Evolutionary conservation across 2,888 invertebrate species (phyloP).

Genomic region (Ophion costatus): DNA sequence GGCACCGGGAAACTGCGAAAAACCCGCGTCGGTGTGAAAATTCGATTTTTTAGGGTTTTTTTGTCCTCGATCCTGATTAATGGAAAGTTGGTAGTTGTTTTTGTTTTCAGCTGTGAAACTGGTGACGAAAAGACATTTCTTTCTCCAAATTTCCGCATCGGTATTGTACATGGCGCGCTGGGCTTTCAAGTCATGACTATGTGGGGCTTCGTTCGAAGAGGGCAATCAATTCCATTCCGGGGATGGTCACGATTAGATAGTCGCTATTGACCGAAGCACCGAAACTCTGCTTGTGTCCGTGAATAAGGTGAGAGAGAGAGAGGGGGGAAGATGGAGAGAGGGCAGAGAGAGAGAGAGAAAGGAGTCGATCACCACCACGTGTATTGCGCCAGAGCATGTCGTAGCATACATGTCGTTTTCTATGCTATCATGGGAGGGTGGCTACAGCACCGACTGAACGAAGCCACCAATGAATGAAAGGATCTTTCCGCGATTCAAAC

Average conservation of each 20-base stretch:
- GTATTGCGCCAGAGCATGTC: constrained; percentile 35
- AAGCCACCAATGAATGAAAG: constrained; percentile 9
- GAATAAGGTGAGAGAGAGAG: constrained; percentile 18
- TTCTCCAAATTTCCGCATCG: background rate
- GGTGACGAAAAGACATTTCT: background rate
- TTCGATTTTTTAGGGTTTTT: background rate
- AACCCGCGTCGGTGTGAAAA: background rate
- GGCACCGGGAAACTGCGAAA: background rate
- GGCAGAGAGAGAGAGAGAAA: constrained; percentile 26
- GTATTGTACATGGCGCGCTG: background rate
- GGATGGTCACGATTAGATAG: constrained; percentile 59
- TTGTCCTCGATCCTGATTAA: too few species aligned
- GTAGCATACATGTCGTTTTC: constrained; percentile 27
- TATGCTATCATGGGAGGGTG: constrained; percentile 1
- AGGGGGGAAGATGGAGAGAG: background rate
- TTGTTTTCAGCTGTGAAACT: too few species aligned
- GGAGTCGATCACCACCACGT: constrained; percentile 11
- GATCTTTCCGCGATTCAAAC: background rate
- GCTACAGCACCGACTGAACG: background rate
- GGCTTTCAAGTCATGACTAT: constrained; percentile 7
- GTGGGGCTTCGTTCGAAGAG: constrained; percentile 24
- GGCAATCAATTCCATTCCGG: constrained; percentile 46
- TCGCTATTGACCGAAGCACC: constrained; percentile 55
- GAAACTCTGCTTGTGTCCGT: constrained; percentile 33
- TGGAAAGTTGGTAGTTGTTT: too few species aligned